Conservation (phyloP, 2,888 invertebrate genomes). For the Hoplodrina blanda region DNA sequence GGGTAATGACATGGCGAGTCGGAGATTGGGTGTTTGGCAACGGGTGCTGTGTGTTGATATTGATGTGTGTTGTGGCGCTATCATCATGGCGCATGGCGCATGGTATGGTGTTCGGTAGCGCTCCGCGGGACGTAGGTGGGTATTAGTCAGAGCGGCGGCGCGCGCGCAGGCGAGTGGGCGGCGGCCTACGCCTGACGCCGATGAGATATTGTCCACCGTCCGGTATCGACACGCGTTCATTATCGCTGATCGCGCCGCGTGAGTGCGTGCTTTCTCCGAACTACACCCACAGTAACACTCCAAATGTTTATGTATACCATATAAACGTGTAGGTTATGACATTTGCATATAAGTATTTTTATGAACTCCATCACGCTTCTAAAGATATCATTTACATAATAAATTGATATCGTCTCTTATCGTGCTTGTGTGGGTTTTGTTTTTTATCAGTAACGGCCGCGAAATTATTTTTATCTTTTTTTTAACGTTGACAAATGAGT, state of each 20-base stretch:
- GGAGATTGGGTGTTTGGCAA: slow-evolving; percentile 49
- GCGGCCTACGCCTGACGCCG: slow-evolving; percentile 66
- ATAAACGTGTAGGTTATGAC: slow-evolving; percentile 37
- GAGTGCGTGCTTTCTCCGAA: slow-evolving; percentile 73
- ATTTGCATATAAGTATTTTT: slow-evolving; percentile 54
- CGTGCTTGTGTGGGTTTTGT: slow-evolving; percentile 37
- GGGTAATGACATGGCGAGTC: slow-evolving; percentile 70
- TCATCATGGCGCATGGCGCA: slow-evolving; percentile 30
- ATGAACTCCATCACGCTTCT: slow-evolving; percentile 42
- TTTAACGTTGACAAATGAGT: slow-evolving; percentile 22
- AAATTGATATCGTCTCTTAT: slow-evolving; percentile 47
- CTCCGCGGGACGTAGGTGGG: slow-evolving; percentile 61
- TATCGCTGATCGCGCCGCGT: slow-evolving; percentile 60
- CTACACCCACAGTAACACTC: slow-evolving; percentile 71
- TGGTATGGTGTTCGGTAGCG: slow-evolving; percentile 52
- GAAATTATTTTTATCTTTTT: slow-evolving; percentile 30
- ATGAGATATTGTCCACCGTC: slow-evolving; percentile 71
- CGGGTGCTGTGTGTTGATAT: slow-evolving; percentile 44
- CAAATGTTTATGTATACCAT: slow-evolving; percentile 53
- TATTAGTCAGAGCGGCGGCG: slow-evolving; percentile 60
- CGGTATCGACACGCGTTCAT: slow-evolving; percentile 71
- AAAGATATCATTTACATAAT: slow-evolving; percentile 56
- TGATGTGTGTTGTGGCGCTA: slow-evolving; percentile 50
- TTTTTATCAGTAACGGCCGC: slow-evolving; percentile 42
- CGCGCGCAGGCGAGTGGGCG: slow-evolving; percentile 72